phyloP scores from a whole-genome alignment of 2,888 invertebrate genomes.

The Nephrocerus scutellatus region DNA sequence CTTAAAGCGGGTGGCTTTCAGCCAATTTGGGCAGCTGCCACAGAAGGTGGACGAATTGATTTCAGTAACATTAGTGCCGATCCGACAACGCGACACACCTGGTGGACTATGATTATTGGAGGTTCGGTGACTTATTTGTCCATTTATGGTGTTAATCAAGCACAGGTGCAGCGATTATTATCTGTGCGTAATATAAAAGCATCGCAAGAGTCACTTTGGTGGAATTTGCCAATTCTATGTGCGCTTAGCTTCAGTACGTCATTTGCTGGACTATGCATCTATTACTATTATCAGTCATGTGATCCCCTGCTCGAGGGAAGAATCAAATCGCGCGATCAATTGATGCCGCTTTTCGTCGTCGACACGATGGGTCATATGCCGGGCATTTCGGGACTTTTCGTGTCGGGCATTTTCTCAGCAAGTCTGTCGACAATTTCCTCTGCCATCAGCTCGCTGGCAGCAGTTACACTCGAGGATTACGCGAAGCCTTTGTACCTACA shows the following conservation, averaged over 20 bases:
- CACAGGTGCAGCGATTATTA: conserved; percentile 68
- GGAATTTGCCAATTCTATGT: conserved; percentile 73
- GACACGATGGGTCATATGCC: conserved; percentile 65
- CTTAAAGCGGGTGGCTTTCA: conserved; percentile 62
- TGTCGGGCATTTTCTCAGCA: conserved; percentile 86
- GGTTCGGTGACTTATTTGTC: conserved; percentile 73
- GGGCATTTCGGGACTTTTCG: conserved; percentile 81
- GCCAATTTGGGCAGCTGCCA: conserved; percentile 65
- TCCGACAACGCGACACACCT: conserved; percentile 75
- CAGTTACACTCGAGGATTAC: conserved; percentile 84
- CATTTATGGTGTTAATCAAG: conserved; percentile 81
- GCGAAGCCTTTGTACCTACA: conserved; percentile 52
- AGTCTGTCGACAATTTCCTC: conserved; percentile 88
- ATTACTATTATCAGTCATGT: conserved; percentile 72
- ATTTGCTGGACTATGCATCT: conserved; percentile 75
- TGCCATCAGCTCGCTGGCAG: conserved; percentile 81
- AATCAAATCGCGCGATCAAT: conserved; percentile 64
- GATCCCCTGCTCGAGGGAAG: conserved; percentile 63
- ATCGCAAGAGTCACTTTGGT: conserved; percentile 68
- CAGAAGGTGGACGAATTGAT: conserved; percentile 62
- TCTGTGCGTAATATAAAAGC: conserved; percentile 64
- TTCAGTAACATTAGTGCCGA: conserved; percentile 64
- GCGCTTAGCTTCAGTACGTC: conserved; percentile 67
- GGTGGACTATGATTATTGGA: conserved; percentile 76
- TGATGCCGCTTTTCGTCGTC: conserved; percentile 73